These are phyloP conservation scores for Pampusana beccarii DNA, from an alignment of 2,113 vertebrate species.

Conservation along the genomic window DNA sequence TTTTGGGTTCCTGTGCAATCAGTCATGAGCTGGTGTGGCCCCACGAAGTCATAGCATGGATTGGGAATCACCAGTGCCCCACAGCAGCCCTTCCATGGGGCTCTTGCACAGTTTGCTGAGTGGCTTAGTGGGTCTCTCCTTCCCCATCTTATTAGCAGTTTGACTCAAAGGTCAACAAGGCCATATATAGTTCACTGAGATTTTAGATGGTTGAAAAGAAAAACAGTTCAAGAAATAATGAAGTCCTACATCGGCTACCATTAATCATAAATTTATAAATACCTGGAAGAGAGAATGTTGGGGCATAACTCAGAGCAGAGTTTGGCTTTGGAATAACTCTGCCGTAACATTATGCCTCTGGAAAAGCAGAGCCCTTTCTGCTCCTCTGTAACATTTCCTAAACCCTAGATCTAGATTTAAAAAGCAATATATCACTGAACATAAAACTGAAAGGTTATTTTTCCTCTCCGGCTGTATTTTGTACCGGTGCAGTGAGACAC, in stretches of 20 bases:
- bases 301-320: neutral
- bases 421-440: conserved; percentile 41
- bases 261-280: conserved; percentile 25
- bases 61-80: neutral
- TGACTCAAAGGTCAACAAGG: conserved; percentile 15
- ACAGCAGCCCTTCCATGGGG: neutral
- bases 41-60: fast-evolving
- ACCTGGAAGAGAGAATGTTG: neutral
- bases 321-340: conserved; percentile 23
- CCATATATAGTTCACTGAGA: neutral
- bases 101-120: fast-evolving
- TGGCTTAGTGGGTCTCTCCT: neutral
- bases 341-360: conserved; percentile 5
- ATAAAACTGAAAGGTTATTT: conserved; percentile 39
- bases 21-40: fast-evolving
- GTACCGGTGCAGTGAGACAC: neutral
- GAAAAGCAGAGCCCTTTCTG: neutral
- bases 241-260: neutral
- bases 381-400: conserved; percentile 20
- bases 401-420: conserved; percentile 6
- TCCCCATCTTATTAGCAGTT: neutral
- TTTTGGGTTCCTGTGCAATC: neutral
- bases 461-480: conserved; percentile 20
- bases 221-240: neutral
- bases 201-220: neutral